Evolutionary conservation across 53 echinoderm and acorn worm genomes (phyloP).

Genomic region (Holothuria leucospilota): DNA sequence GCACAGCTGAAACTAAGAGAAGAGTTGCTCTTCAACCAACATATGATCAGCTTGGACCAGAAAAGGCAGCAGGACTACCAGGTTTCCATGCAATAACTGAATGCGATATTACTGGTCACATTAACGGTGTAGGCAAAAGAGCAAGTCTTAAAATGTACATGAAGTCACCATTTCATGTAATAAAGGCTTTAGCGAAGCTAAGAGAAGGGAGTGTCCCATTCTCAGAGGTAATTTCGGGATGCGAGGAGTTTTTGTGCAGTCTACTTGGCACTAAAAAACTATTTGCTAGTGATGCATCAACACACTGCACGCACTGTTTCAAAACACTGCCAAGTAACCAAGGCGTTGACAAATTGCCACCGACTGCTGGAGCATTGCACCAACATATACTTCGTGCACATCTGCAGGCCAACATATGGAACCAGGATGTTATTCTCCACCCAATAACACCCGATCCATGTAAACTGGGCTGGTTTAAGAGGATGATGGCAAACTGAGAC

Average conservation of each 20-base stretch:
- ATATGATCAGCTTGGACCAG: constrained; percentile 46
- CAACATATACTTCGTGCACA: neutral
- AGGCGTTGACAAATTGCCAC: too few relatives aligned
- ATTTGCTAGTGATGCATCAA: neutral
- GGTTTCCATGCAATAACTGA: constrained; percentile 55
- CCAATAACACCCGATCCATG: constrained; percentile 40
- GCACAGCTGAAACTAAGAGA: constrained; percentile 39
- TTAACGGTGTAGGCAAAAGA: constrained; percentile 34
- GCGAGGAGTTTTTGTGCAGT: constrained; percentile 43
- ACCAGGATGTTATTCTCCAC: constrained; percentile 39
- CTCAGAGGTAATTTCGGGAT: constrained; percentile 32
- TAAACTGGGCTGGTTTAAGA: constrained; percentile 27
- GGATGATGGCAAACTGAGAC: constrained; percentile 25
- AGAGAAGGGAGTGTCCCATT: constrained; percentile 27
- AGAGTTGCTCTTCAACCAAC: constrained; percentile 43
- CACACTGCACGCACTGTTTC: constrained; percentile 38
- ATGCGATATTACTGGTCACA: constrained; percentile 53
- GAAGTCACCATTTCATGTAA: constrained; percentile 30
- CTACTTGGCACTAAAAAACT: too few relatives aligned
- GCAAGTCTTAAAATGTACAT: constrained; percentile 24
- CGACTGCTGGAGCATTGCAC: too few relatives aligned
- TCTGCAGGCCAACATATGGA: neutral
- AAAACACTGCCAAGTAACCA: constrained; percentile 18
- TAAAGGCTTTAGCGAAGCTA: constrained; percentile 36
- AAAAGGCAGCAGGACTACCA: constrained; percentile 30